Evolutionary conservation across 2,797 vertebrate genomes (phyloP).

Genomic region (Miopithecus talapoin): DNA sequence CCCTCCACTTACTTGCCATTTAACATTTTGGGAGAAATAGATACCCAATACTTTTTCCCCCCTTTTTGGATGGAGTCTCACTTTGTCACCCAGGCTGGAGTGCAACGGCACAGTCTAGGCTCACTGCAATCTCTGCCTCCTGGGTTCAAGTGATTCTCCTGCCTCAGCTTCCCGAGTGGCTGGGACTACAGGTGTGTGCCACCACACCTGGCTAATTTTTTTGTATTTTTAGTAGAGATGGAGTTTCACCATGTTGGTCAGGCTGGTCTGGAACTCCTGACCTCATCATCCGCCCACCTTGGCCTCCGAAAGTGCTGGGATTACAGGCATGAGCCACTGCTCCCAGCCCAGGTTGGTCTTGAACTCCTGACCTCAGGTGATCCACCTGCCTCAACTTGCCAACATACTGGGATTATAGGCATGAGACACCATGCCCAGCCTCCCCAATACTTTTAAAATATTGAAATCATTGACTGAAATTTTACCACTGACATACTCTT

Average conservation of each 20-base stretch:
- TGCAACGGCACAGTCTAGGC: neutral
- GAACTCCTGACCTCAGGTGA: neutral
- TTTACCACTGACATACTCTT: neutral
- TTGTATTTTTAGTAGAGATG: neutral
- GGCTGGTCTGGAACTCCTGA: no score
- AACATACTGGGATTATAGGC: neutral
- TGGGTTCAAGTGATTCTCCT: neutral
- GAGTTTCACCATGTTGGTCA: neutral
- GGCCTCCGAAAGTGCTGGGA: no score
- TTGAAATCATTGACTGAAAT: neutral
- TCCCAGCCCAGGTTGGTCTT: no score
- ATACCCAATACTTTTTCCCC: neutral
- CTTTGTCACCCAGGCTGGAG: neutral
- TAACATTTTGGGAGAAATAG: neutral
- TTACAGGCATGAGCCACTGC: no score
- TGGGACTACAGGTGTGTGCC: neutral
- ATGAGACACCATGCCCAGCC: neutral
- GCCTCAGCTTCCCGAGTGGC: neutral
- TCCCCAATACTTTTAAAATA: neutral
- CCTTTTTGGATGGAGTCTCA: neutral
- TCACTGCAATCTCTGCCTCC: neutral
- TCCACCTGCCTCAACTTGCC: neutral
- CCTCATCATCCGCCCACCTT: rapidly evolving
- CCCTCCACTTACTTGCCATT: neutral
- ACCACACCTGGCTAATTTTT: neutral